Percentiles rank a stretch among this genome's conserved stretches.
Conservation (phyloP, 2,888 invertebrate species). For the Polymixis lichenea region DNA sequence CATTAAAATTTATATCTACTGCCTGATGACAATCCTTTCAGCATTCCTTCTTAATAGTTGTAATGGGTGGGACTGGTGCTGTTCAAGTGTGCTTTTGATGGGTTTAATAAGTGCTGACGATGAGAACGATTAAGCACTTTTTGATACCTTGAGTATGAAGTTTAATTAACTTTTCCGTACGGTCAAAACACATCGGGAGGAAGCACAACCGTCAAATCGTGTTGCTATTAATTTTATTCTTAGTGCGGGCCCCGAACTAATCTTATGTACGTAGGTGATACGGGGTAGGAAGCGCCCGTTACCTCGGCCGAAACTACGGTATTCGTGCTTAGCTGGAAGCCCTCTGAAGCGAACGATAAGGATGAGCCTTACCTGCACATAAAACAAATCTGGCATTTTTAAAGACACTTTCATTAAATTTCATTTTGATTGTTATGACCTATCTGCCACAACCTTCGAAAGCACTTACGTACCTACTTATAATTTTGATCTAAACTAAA, state of each 20-base stretch:
- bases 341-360: not conserved
- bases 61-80: slow-evolving; percentile 10
- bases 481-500: not conserved
- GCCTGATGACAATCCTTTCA: slow-evolving; percentile 62
- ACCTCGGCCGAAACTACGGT: too few relatives aligned
- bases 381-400: not conserved
- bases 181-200: too few relatives aligned
- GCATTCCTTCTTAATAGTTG: slow-evolving; percentile 52
- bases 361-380: not conserved
- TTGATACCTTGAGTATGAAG: not conserved
- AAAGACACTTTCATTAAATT: not conserved
- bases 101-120: not conserved
- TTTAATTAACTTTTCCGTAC: too few relatives aligned
- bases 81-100: not conserved
- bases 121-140: not conserved
- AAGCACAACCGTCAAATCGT: too few relatives aligned
- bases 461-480: not conserved
- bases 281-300: too few relatives aligned
- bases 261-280: too few relatives aligned
- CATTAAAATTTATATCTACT: slow-evolving; percentile 58
- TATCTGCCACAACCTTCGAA: too few relatives aligned
- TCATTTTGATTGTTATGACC: not conserved
- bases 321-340: too few relatives aligned
- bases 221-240: too few relatives aligned
- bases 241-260: too few relatives aligned